phyloP scores from a whole-genome alignment of 2,797 vertebrate species.

The Scarus forsteni region DNA sequence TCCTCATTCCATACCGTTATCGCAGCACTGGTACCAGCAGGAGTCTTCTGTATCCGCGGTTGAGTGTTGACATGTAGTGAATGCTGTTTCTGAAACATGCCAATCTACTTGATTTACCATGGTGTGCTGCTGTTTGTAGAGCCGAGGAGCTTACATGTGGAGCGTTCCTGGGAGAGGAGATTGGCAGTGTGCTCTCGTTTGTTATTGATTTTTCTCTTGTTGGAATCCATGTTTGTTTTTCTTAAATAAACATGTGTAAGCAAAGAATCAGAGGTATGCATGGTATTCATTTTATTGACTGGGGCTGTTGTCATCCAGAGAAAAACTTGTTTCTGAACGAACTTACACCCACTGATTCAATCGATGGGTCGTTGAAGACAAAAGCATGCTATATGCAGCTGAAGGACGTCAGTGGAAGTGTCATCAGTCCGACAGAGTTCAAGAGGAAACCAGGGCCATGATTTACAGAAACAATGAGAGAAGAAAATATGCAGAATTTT shows the following conservation, averaged over 20 bases:
- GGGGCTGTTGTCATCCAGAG: too few species aligned
- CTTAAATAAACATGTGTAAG: slow-evolving; percentile 53
- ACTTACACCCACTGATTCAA: too few species aligned
- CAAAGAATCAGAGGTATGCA: slow-evolving; percentile 39
- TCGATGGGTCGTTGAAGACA: too few species aligned
- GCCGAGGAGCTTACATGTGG: slow-evolving; percentile 53
- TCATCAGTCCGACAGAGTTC: too few species aligned
- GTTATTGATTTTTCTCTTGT: slow-evolving; percentile 65
- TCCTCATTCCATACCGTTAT: slow-evolving; percentile 47
- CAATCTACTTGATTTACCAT: slow-evolving; percentile 80
- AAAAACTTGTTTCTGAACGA: too few species aligned
- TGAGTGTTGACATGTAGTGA: slow-evolving; percentile 76
- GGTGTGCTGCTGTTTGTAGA: slow-evolving; percentile 53
- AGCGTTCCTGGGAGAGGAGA: slow-evolving; percentile 26
- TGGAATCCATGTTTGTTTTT: slow-evolving; percentile 55
- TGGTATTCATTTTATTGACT: too few species aligned
- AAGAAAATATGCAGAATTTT: too few species aligned
- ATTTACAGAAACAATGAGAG: too few species aligned
- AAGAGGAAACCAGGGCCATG: too few species aligned
- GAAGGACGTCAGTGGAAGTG: too few species aligned
- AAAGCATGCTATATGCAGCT: too few species aligned
- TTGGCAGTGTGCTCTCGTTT: slow-evolving; percentile 40
- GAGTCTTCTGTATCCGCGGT: slow-evolving; percentile 54
- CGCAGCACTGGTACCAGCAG: slow-evolving; percentile 56
- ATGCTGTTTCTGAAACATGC: slow-evolving; percentile 77